Evolutionary conservation across 2,113 vertebrate species (phyloP).

Genomic region (Centropus bengalensis): DNA sequence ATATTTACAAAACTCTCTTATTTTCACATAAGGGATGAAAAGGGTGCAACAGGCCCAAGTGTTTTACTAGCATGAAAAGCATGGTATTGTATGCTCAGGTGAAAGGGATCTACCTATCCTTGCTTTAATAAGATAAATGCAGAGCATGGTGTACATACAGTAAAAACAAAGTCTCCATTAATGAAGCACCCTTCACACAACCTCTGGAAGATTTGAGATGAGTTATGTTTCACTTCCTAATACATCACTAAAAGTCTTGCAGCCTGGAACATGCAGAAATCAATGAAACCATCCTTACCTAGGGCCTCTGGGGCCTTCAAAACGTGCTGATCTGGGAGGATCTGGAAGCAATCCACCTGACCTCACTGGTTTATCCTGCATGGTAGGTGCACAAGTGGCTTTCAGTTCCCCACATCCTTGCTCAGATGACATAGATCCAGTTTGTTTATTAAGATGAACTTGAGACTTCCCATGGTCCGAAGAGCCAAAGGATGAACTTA

Average conservation of each 20-base stretch:
- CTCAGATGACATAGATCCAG: conserved; percentile 70
- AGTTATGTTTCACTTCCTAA: not conserved
- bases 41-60: not conserved
- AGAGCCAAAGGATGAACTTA: conserved; percentile 63
- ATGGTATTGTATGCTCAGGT: not conserved
- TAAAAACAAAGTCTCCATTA: not conserved
- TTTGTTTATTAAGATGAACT: conserved; percentile 59
- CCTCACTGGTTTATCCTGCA: conserved; percentile 74
- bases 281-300: conserved; percentile 75
- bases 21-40: not conserved
- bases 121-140: not conserved
- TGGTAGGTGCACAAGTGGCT: conserved; percentile 1
- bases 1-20: not conserved
- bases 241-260: not conserved
- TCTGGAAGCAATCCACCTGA: conserved; percentile 78
- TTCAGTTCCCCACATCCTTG: conserved; percentile 71
- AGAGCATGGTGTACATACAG: not conserved
- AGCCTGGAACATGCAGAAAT: not conserved
- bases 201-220: not conserved
- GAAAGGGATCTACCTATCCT: not conserved
- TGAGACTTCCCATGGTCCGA: conserved; percentile 77
- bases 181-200: not conserved
- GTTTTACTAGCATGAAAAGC: not conserved
- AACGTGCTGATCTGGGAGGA: conserved; percentile 77
- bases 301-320: conserved; percentile 82